phyloP scores from a whole-genome alignment of 2,797 vertebrate species.

The Pipistrellus pygmaeus region DNA sequence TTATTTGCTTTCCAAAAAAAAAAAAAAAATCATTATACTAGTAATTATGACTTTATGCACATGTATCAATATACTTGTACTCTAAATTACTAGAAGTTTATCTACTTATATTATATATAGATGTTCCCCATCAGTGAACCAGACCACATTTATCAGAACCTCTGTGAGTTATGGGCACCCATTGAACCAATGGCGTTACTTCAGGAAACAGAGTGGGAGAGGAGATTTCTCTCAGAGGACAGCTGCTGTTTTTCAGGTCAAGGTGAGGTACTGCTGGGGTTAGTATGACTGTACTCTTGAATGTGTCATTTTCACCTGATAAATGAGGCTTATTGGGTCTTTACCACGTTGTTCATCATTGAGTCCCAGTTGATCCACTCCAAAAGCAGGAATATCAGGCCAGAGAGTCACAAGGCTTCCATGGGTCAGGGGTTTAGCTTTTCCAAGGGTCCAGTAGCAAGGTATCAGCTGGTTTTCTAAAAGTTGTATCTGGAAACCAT shows the following conservation, averaged over 20 bases:
- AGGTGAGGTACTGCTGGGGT: not conserved
- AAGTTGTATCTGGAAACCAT: not conserved
- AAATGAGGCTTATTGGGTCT: not conserved
- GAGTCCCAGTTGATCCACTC: not conserved
- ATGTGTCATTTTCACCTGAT: not conserved
- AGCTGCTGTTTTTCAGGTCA: not conserved
- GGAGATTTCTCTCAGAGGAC: not conserved
- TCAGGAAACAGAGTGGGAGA: not conserved
- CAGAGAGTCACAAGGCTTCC: not conserved
- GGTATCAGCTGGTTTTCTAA: not conserved
- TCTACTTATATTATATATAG: not conserved
- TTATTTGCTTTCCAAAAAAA: constrained; percentile 45
- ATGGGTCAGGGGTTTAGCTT: not conserved
- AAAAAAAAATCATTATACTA: not conserved
- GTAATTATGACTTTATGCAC: not conserved
- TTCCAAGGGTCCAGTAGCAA: not conserved
- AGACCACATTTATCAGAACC: not conserved
- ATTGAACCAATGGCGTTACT: not conserved
- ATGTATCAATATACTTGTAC: not conserved
- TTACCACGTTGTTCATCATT: not conserved
- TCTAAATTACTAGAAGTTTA: not conserved
- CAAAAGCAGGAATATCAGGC: not conserved
- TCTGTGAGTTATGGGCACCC: not conserved
- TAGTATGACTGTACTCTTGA: not conserved
- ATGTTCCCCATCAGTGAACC: not conserved